Evolutionary conservation across 2,797 vertebrate species (phyloP).

Genomic region (Lutjanus argentimaculatus): DNA sequence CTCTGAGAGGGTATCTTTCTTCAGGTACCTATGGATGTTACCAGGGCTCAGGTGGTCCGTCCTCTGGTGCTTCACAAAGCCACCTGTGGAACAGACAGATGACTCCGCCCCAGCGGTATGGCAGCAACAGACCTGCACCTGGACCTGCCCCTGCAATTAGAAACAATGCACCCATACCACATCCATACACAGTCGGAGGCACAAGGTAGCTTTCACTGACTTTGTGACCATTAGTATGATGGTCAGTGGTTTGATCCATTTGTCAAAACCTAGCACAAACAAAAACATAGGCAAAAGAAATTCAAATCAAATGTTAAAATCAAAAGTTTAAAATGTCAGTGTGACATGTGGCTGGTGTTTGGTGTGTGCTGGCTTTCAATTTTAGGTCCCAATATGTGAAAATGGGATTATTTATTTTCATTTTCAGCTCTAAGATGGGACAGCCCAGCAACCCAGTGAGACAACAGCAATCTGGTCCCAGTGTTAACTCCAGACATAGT

Average conservation of each 20-base stretch:
- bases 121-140: constrained; percentile 64
- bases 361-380: neutral
- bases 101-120: constrained; percentile 49
- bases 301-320: neutral
- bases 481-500: constrained; percentile 47
- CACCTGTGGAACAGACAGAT: constrained; percentile 71
- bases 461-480: constrained; percentile 58
- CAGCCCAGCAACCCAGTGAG: constrained; percentile 52
- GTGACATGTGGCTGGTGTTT: neutral
- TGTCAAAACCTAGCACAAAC: neutral
- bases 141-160: constrained; percentile 57
- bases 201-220: constrained; percentile 64
- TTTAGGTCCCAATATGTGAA: neutral
- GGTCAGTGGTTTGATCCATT: neutral
- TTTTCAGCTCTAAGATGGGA: constrained; percentile 71
- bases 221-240: neutral
- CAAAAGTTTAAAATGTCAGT: neutral
- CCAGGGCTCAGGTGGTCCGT: constrained; percentile 43
- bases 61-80: constrained; percentile 57
- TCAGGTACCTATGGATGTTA: constrained; percentile 67
- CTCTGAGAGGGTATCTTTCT: constrained; percentile 19
- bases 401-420: constrained; percentile 6
- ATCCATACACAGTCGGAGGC: constrained; percentile 79
- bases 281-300: neutral
- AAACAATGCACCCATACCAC: constrained; percentile 60